Percentiles rank a stretch among this genome's conserved stretches.
Evolutionary conservation across 1,140 invertebrate species (phyloP).

Genomic region (Pachypeltis micranthus): DNA sequence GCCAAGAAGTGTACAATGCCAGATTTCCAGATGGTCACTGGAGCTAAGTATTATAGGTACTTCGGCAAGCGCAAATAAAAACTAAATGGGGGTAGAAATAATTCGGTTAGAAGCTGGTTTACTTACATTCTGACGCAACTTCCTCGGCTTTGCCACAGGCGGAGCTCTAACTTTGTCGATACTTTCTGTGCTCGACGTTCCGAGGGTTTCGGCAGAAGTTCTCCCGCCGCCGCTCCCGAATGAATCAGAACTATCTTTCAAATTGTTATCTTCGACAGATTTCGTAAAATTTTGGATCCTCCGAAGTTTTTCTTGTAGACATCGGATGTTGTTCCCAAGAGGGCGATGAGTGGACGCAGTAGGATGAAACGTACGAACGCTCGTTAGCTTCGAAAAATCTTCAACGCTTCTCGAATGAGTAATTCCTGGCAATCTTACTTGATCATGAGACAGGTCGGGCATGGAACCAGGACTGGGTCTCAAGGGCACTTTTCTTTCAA

Average conservation of each 20-base stretch:
- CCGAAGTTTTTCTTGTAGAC: conserved; percentile 9
- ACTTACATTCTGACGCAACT: background rate
- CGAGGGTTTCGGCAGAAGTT: conserved; percentile 8
- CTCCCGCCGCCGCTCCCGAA: conserved; percentile 9
- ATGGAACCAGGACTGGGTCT: conserved; percentile 7
- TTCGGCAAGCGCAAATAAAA: too few relatives aligned
- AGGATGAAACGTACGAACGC: background rate
- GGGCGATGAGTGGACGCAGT: background rate
- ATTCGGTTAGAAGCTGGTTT: too few relatives aligned
- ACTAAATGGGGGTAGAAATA: too few relatives aligned
- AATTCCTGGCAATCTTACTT: background rate
- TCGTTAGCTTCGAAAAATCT: background rate
- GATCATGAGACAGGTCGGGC: conserved; percentile 12
- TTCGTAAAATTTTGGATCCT: conserved; percentile 7
- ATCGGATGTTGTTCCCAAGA: conserved; percentile 7
- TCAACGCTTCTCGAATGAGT: background rate
- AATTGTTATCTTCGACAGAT: conserved; percentile 16
- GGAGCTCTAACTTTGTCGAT: background rate
- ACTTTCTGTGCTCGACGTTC: conserved; percentile 16
- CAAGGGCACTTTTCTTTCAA: conserved; percentile 24
- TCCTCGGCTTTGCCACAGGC: conserved; percentile 18
- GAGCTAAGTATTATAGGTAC: too few relatives aligned
- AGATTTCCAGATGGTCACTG: too few relatives aligned
- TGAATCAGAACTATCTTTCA: conserved; percentile 15
- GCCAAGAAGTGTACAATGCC: too few relatives aligned